Percentiles rank a stretch among this genome's conserved stretches.
Conservation (phyloP, 2,113 vertebrate species). For the Galemys pyrenaicus region DNA sequence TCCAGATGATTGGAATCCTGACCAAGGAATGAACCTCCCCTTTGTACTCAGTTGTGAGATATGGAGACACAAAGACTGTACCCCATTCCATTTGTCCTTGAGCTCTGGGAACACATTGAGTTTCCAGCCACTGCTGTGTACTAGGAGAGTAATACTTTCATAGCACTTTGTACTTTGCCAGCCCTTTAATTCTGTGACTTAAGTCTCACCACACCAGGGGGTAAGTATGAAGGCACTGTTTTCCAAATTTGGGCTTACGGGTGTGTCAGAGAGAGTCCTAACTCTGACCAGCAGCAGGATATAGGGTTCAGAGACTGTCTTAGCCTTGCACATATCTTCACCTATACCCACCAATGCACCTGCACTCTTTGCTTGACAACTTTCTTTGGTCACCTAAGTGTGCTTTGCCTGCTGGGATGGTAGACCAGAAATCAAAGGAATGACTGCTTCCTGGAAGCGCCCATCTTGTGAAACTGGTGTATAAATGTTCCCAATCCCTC, state of each 20-base stretch:
- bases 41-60: neutral
- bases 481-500: neutral
- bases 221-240: neutral
- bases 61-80: neutral
- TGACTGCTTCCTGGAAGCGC: neutral
- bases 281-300: neutral
- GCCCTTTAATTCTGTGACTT: neutral
- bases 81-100: neutral
- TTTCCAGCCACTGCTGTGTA: neutral
- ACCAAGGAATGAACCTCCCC: neutral
- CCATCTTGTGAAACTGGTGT: neutral
- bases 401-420: neutral
- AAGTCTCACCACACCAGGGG: neutral
- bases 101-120: neutral
- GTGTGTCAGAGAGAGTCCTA: neutral
- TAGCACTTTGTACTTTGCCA: neutral
- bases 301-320: neutral
- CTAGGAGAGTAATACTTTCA: neutral
- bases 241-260: neutral
- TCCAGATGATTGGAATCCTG: neutral
- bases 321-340: neutral
- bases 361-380: neutral
- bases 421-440: neutral
- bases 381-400: neutral
- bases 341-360: neutral